Conservation (phyloP, 2,888 invertebrate species). For the Rotaria socialis region DNA sequence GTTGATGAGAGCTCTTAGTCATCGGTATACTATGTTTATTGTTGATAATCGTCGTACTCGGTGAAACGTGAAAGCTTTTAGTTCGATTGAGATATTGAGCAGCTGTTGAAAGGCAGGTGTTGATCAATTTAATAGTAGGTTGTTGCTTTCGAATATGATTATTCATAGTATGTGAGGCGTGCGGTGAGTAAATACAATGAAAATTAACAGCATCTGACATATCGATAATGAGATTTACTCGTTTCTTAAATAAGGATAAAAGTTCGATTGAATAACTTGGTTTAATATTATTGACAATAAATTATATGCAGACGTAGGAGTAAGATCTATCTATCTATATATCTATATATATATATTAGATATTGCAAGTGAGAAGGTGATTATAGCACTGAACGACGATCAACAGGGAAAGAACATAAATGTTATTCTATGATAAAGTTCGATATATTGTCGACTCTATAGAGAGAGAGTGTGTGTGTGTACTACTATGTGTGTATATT, state of each 20-base stretch:
- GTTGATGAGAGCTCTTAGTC: background rate
- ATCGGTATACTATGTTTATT: background rate
- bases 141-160: slow-evolving; percentile 1
- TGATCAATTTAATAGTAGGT: background rate
- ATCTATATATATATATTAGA: background rate
- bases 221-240: background rate
- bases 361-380: background rate
- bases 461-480: background rate
- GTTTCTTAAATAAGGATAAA: no score
- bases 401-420: background rate
- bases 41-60: background rate
- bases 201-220: slow-evolving; percentile 10
- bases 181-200: background rate
- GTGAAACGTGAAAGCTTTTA: background rate
- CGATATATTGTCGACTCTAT: background rate
- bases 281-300: background rate
- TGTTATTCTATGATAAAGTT: background rate
- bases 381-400: background rate
- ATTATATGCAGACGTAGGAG: background rate
- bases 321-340: background rate
- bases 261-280: no score
- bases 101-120: background rate
- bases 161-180: background rate
- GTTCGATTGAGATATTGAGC: slow-evolving; percentile 21
- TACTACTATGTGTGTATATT: background rate